A percentile compares a stretch with the other conserved stretches of the same genome.
phyloP scores from a whole-genome alignment of 2,797 vertebrate genomes.

The Epinephelus coioides region DNA sequence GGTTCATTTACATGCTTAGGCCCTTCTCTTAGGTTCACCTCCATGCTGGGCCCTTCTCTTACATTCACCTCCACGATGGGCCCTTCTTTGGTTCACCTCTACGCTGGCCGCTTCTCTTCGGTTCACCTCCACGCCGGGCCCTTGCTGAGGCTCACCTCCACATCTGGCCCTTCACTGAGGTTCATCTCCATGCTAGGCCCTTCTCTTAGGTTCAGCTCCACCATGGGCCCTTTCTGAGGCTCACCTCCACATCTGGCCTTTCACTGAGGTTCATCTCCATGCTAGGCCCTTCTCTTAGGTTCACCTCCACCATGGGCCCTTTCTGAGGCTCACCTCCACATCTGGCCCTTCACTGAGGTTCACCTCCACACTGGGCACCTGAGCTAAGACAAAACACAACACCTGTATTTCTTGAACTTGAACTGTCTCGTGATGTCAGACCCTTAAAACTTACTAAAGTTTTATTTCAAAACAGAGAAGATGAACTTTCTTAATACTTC shows the following conservation, averaged over 20 bases:
- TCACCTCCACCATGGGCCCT: background rate
- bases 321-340: too few species aligned
- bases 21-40: conserved; percentile 4
- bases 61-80: too few species aligned
- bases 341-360: too few species aligned
- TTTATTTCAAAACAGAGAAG: background rate
- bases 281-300: background rate
- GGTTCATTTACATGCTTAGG: background rate
- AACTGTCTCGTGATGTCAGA: too few species aligned
- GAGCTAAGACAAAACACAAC: too few species aligned
- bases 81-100: background rate
- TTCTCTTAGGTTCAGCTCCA: background rate
- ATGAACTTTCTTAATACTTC: background rate
- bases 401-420: too few species aligned
- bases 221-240: too few species aligned
- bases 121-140: background rate
- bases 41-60: conserved; percentile 46
- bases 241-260: too few species aligned
- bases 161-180: too few species aligned
- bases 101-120: background rate
- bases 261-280: accelerated
- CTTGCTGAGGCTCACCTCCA: too few species aligned
- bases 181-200: accelerated
- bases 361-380: background rate
- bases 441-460: too few species aligned